A percentile compares a stretch with the other conserved stretches of the same genome.
These are phyloP conservation scores for Microcebus tavaratra DNA, from an alignment of 2,113 vertebrate genomes.

Conservation along the genomic window DNA sequence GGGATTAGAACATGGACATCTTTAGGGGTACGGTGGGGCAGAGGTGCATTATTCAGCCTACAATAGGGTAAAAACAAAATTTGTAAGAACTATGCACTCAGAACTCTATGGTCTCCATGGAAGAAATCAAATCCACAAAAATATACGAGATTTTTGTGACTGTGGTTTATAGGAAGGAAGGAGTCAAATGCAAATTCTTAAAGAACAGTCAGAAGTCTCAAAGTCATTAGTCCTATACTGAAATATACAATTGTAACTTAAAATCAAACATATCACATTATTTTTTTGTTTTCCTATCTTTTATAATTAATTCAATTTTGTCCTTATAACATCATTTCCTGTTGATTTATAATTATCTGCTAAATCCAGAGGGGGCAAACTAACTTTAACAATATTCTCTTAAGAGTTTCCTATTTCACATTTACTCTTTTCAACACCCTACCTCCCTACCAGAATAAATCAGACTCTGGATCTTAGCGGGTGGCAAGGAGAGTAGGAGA, in stretches of 20 bases:
- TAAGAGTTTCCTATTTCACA: background rate
- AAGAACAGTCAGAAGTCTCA: background rate
- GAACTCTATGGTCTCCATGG: background rate
- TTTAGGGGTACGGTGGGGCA: background rate
- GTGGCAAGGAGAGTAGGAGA: background rate
- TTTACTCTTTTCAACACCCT: background rate
- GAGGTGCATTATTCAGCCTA: background rate
- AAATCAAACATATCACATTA: background rate
- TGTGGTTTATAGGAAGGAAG: background rate
- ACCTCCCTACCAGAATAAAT: background rate
- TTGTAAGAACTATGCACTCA: background rate
- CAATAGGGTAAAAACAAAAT: background rate
- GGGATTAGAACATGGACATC: background rate
- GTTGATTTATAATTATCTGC: background rate
- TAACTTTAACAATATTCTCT: background rate
- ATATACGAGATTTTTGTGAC: background rate
- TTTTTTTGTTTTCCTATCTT: background rate
- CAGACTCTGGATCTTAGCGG: background rate
- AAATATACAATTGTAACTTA: background rate
- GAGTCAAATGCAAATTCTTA: background rate
- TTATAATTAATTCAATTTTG: background rate
- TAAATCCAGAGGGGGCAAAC: background rate
- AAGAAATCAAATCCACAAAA: background rate
- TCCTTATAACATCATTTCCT: background rate
- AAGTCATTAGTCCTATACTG: background rate